phyloP scores from a whole-genome alignment of 2,888 invertebrate species.

The Cheilosia scutellata region DNA sequence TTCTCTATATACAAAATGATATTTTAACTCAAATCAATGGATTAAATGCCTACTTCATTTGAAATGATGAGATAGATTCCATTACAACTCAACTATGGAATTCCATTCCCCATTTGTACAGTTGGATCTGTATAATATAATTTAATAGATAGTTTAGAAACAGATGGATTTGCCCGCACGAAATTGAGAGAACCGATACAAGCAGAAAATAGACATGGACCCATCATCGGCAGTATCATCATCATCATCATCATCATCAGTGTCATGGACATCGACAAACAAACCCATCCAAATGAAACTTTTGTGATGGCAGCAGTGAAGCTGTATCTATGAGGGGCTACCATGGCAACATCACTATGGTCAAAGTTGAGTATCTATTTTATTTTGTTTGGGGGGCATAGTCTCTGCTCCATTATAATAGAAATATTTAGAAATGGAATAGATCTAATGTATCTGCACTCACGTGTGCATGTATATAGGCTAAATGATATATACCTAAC shows the following conservation, averaged over 20 bases:
- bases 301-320: slow-evolving; percentile 4
- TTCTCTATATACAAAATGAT: slow-evolving; percentile 38
- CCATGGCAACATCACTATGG: slow-evolving; percentile 51
- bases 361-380: slow-evolving; percentile 9
- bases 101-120: slow-evolving; percentile 43
- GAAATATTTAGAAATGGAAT: slow-evolving; percentile 40
- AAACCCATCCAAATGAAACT: slow-evolving; percentile 46
- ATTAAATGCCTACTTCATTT: slow-evolving; percentile 67
- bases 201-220: slow-evolving; percentile 57
- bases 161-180: slow-evolving; percentile 69
- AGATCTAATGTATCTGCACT: slow-evolving; percentile 10
- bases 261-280: slow-evolving; percentile 50
- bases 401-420: slow-evolving; percentile 34
- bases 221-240: slow-evolving; percentile 68
- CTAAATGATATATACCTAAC: slow-evolving; percentile 37
- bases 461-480: slow-evolving; percentile 32
- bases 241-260: slow-evolving; percentile 57
- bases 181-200: slow-evolving; percentile 26
- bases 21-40: slow-evolving; percentile 73
- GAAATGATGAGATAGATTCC: slow-evolving; percentile 59
- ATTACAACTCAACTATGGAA: slow-evolving; percentile 50
- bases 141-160: slow-evolving; percentile 68
- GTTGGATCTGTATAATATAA: slow-evolving; percentile 53
- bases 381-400: not conserved
- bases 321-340: slow-evolving; percentile 21